These are phyloP conservation scores for Pammene aurita DNA, from an alignment of 2,888 invertebrate genomes.

Conservation along the genomic window DNA sequence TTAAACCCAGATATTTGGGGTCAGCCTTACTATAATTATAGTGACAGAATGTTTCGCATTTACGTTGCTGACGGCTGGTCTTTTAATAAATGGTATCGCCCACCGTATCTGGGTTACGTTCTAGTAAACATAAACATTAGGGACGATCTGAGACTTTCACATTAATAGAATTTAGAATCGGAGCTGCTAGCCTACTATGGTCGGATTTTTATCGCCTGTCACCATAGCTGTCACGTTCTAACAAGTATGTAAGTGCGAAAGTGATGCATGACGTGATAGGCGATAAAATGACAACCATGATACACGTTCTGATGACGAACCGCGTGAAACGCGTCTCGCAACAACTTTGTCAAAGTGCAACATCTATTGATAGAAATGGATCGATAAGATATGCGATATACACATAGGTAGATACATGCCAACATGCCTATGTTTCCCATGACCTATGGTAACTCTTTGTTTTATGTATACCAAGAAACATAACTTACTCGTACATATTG, in stretches of 20 bases:
- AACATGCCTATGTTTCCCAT: background rate
- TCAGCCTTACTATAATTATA: constrained; percentile 39
- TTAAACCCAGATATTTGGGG: constrained; percentile 37
- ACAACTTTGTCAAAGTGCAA: constrained; percentile 17
- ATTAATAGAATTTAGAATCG: constrained; percentile 52
- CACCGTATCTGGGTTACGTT: constrained; percentile 63
- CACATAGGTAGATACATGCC: background rate
- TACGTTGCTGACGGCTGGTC: constrained; percentile 40
- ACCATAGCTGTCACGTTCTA: no score
- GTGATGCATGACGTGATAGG: no score
- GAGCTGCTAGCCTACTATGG: no score
- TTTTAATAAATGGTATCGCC: constrained; percentile 49
- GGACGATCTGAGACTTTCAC: constrained; percentile 58
- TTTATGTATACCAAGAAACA: background rate
- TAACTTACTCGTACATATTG: background rate
- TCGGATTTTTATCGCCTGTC: no score
- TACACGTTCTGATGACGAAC: constrained; percentile 27
- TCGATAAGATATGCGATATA: background rate
- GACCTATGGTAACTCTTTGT: background rate
- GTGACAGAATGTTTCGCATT: constrained; percentile 39
- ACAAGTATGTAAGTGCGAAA: no score
- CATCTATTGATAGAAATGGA: constrained; percentile 12
- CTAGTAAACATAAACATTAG: constrained; percentile 64
- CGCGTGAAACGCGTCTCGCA: constrained; percentile 5
- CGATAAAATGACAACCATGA: no score